Base-by-base conservation (phyloP, 2,888 invertebrate genomes). In the Cryptocheilus praepositus region DNA sequence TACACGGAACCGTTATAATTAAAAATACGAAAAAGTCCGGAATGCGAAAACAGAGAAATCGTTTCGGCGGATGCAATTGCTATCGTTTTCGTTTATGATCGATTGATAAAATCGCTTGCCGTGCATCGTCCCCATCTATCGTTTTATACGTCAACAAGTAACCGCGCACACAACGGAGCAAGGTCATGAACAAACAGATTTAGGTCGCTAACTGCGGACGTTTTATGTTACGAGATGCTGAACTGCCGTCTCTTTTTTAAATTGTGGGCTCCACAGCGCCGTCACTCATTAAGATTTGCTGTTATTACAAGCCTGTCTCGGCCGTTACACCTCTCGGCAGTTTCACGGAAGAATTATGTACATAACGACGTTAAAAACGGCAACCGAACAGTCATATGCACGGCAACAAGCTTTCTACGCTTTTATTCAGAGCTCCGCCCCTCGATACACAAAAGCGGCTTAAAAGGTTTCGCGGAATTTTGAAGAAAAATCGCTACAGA, bases 171-270 rank as follows among this genome's bases (percentile, higher is more conserved):
- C 67, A 67, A 61, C 22, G 59, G 28, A 56, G 44, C 60, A 60
- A 58, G 64, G 56, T 65, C 59, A 55, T 22, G 61, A 56, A 11
- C 58, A 66, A 46, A 60, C 36, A 49, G 49, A 77, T 77, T 65
- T 70, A 45, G 69, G 77, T 67, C 68, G 66, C 61, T 61, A 44
- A 55, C 53, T 64, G 51, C 45, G 21, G 43, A 36, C 51, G 28
- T 65, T 73, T 75, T 49, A 52, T 60, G 52, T 56, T 55, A 66
- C 36, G 44, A 60, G 45, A 46, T 25, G 28, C 52, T 55, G 22
- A 56, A 22, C 25, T 55, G 51, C 58, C 25, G 57, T 36, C 36
- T 19, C 55, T 44, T 53, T 45, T 70, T 66, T 11, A 49, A 58
- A 16, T n/a, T n/a, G 3, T 16, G 16, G 36, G 5, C 19, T 45